A percentile compares a stretch with the other conserved stretches of the same genome.
These are phyloP conservation scores for Dendrocincla tyrannina DNA, from an alignment of 2,797 vertebrate species.

Conservation along the genomic window DNA sequence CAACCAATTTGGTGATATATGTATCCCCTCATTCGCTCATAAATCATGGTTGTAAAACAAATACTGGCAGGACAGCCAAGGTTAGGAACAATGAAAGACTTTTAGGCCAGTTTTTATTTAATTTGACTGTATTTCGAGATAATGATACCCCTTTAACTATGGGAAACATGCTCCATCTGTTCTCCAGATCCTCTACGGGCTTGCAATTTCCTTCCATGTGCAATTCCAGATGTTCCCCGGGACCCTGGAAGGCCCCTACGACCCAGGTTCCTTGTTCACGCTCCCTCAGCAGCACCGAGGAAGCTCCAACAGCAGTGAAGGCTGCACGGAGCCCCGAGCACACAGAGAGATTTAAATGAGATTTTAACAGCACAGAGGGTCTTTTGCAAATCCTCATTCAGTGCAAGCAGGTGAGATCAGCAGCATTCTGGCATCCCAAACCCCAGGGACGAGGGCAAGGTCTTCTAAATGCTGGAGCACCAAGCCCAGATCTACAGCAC, in stretches of 20 bases:
- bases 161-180: conserved; percentile 31
- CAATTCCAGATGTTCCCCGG: conserved; percentile 36
- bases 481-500: not conserved
- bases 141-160: conserved; percentile 1
- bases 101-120: conserved; percentile 24
- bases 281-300: not conserved
- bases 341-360: not conserved
- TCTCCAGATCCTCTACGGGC: not conserved
- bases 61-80: not conserved
- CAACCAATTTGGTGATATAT: not conserved
- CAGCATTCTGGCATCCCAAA: not conserved
- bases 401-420: not conserved
- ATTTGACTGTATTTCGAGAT: conserved; percentile 33
- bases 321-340: not conserved
- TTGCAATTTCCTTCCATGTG: conserved; percentile 31
- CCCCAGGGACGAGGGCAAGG: not conserved
- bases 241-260: not conserved
- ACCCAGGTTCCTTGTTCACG: not conserved
- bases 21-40: not conserved
- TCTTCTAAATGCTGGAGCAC: accelerated
- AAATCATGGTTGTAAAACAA: conserved; percentile 1
- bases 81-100: conserved; percentile 15
- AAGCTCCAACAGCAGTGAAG: not conserved
- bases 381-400: not conserved
- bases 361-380: not conserved